Base-by-base conservation (phyloP, 2,888 invertebrate species). In the Cheilosia vulpina region DNA sequence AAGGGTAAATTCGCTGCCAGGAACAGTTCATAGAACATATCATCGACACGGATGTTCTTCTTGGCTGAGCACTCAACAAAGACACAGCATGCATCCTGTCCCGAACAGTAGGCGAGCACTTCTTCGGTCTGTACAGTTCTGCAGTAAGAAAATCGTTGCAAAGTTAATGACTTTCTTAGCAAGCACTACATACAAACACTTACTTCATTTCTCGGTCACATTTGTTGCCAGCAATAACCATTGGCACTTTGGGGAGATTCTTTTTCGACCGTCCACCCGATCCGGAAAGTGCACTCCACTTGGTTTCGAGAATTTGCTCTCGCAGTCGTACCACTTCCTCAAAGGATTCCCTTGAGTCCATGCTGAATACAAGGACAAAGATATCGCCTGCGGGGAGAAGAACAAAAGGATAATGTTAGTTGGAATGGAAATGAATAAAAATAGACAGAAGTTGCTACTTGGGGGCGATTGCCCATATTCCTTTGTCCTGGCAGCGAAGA, bases 161-260 rank as follows among this genome's bases (percentile, higher is more conserved):
- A 2, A 72, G 9, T 66, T 62, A 38, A 73, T 62, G 21, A 45
- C 50, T 60, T 43, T 55, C 15, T 19, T 27, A 15, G 4, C 41
- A 47, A 4, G 21, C 9, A 13, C 24, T 65, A 27, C 50, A 43
- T 24, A 17, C 27, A 65, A 41, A 27, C 13, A 19, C 89, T 89
- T 91, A 96, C 96, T 95, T 95, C 89, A 95, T 94, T 60, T 97
- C 97, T 89, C 94, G 94, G 93, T 97, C 97, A 91, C 96, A 95
- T 93, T 97, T 97, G 91, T 97, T 97, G 68, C 97, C 97, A 2
- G 96, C 97, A 82, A 97, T 94, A 66, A 97, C 95, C 95, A 97
- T 97, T 50, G 97, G 97, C 58, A 97, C 96, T 90, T 95, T 93
- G 27, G 95, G 95, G 72, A 94, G 93, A 89, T 94, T 94, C 89